These are phyloP conservation scores for Cyanoderma ruficeps DNA, from an alignment of 2,113 vertebrate species.

Conservation along the genomic window DNA sequence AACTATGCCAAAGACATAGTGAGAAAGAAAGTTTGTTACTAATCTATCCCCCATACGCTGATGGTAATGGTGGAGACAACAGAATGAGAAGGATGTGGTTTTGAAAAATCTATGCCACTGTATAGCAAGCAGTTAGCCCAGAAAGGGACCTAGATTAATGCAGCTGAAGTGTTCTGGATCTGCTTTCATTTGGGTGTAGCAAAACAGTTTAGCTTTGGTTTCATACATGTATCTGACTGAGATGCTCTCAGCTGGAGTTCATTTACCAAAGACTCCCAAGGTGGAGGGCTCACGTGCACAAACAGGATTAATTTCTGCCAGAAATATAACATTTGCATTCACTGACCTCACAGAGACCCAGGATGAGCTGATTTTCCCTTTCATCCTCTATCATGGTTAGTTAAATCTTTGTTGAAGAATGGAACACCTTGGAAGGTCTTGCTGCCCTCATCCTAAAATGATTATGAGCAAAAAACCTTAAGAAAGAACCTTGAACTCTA, in stretches of 20 bases:
- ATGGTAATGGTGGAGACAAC: not conserved
- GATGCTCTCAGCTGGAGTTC: not conserved
- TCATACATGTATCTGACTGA: not conserved
- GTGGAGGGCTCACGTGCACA: not conserved
- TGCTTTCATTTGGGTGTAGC: not conserved
- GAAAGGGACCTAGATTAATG: not conserved
- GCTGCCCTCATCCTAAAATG: not conserved
- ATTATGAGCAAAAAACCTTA: not conserved
- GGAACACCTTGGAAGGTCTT: not conserved
- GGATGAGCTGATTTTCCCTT: not conserved
- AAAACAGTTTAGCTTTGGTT: not conserved
- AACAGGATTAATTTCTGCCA: not conserved
- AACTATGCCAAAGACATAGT: not conserved
- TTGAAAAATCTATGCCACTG: not conserved
- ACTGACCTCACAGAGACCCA: not conserved
- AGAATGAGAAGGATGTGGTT: not conserved
- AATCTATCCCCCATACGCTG: rapidly evolving
- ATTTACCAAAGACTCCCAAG: not conserved
- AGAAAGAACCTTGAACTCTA: not conserved
- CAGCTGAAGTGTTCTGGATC: not conserved
- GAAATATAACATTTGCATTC: not conserved
- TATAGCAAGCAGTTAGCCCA: not conserved
- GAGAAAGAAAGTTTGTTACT: not conserved
- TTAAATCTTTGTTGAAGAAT: not conserved
- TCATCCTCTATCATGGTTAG: not conserved